Evolutionary conservation across 2,113 vertebrate species (phyloP), one percentile per base, ranked within the genome.

Genomic region (Gallinago paraguaiae): DNA sequence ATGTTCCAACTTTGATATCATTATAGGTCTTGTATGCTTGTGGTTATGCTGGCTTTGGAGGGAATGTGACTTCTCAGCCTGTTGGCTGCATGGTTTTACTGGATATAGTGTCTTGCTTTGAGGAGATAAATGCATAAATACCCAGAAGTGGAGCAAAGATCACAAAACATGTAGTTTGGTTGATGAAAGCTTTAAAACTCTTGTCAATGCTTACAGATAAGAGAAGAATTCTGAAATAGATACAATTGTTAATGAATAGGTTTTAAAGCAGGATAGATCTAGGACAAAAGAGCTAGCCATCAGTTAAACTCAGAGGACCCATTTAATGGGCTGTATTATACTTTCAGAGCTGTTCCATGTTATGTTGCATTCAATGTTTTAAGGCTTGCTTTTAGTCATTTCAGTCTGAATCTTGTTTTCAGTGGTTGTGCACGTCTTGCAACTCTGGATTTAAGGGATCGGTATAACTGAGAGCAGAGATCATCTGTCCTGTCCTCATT

Each of bases 181-280:
- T 91, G 54, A 45, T 75, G 86, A 92, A 88, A 91, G 41, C 11
- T 89, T 95, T 91, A 63, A n/a, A 93, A 80, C 17, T 61, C 18
- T 69, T 63, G 10, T 67, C 30, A 8, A 2, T 77, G 18, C 46
- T 53, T 82, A 16, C 35, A 76, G 76, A 86, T 90, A 89, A 72
- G 13, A 64, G 72, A 70, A 90, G 19, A 74, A 81, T 71, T 93
- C 56, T 90, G 82, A 81, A 90, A 82, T 33, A 59, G 45, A 57
- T 48, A n/a, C 1, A 3, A 22, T 37, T 57, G 35, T n/a, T 53
- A 43, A 76, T 39, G 16, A 82, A 25, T 43, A 17, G 45, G 19
- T 60, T 90, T 92, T 86, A 83, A 60, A 86, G 63, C 17, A 57
- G 25, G 25, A 39, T 59, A 61, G 22, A 13, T 61, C 11, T 41